Evolutionary conservation across 2,888 invertebrate species (phyloP).

Genomic region (Osedax fenrisi): DNA sequence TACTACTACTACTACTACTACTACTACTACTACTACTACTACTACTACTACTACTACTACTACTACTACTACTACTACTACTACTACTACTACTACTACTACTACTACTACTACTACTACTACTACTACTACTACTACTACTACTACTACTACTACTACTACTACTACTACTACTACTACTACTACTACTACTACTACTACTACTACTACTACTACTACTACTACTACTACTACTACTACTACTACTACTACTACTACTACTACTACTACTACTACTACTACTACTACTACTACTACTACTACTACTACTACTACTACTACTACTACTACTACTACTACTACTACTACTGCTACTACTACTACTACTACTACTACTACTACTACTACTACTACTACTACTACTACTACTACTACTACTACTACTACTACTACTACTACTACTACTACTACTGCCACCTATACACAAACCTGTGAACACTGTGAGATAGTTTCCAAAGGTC

Average conservation of each 20-base stretch:
- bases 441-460: no score
- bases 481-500: not conserved
- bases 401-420: conserved; percentile 21
- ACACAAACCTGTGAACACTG: not conserved
- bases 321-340: conserved; percentile 22
- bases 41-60: not conserved
- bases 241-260: conserved; percentile 22
- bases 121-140: conserved; percentile 24
- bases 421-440: conserved; percentile 6
- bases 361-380: conserved; percentile 20
- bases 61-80: not conserved
- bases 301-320: conserved; percentile 22
- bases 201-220: conserved; percentile 22
- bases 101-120: not conserved
- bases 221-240: conserved; percentile 22
- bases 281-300: conserved; percentile 22
- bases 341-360: conserved; percentile 21
- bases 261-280: conserved; percentile 22
- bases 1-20: not conserved
- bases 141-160: conserved; percentile 23
- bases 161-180: conserved; percentile 24
- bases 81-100: not conserved
- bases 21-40: not conserved
- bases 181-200: conserved; percentile 25
- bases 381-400: conserved; percentile 21